These are phyloP conservation scores for Telmatherina bonti DNA, from an alignment of 2,797 vertebrate genomes.

Conservation along the genomic window DNA sequence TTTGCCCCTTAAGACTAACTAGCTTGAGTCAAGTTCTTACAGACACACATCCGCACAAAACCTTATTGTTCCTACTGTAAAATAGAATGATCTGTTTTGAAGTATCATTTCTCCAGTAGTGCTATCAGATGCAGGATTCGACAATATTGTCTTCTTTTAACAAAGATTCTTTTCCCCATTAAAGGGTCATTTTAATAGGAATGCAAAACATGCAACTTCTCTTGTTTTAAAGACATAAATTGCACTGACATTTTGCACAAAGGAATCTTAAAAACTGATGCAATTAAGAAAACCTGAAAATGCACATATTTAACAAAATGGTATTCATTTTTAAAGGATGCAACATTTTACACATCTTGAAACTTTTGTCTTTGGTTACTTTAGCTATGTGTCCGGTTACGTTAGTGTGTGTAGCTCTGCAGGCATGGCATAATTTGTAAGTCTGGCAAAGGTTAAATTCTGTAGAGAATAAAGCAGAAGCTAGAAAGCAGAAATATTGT, in stretches of 20 bases:
- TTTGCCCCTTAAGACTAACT: conserved; percentile 47
- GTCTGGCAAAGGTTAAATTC: not conserved
- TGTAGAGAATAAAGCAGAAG: conserved; percentile 50
- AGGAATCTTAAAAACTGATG: not conserved
- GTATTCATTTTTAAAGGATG: no score
- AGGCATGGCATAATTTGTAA: not conserved
- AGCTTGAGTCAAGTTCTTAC: conserved; percentile 19
- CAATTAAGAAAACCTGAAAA: not conserved
- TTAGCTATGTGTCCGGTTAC: no score
- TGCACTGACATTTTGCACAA: no score
- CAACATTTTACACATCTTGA: no score
- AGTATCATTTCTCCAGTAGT: conserved; percentile 48
- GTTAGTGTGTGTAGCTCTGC: not conserved
- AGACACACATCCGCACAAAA: conserved; percentile 35
- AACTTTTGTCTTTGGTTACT: not conserved
- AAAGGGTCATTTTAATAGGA: not conserved
- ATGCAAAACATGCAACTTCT: not conserved
- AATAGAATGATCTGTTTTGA: conserved; percentile 19
- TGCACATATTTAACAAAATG: no score
- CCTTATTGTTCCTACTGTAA: conserved; percentile 48
- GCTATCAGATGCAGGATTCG: conserved; percentile 36
- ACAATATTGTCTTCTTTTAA: conserved; percentile 6
- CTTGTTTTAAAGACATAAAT: no score
- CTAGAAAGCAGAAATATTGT: conserved; percentile 61
- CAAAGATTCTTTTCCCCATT: not conserved